Percentiles rank a stretch among this genome's conserved stretches.
These are phyloP conservation scores for Procavia capensis DNA, from an alignment of 2,113 vertebrate genomes.

Conservation along the genomic window DNA sequence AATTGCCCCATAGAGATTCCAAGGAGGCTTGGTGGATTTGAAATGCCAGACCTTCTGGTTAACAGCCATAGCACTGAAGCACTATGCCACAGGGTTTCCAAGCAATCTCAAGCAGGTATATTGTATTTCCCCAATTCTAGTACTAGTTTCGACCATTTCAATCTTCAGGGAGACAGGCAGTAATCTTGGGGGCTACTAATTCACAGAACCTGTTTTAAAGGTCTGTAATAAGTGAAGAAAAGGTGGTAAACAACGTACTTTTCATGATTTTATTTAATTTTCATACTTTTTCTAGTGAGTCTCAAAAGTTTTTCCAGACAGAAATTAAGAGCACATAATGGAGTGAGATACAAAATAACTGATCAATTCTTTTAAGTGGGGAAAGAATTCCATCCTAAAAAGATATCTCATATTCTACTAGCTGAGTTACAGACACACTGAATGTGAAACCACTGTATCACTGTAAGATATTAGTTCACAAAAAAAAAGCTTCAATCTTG, in stretches of 20 bases:
- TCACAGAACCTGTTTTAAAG: neutral
- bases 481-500: neutral
- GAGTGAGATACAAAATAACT: neutral
- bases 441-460: neutral
- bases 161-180: neutral
- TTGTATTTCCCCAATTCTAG: slow-evolving; percentile 7
- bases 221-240: neutral
- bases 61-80: too few relatives aligned
- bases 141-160: neutral
- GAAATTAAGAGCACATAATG: slow-evolving; percentile 14
- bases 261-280: slow-evolving; percentile 27
- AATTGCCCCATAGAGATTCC: too few relatives aligned
- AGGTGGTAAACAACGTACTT: neutral
- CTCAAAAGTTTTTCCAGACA: slow-evolving; percentile 16
- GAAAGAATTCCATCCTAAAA: neutral
- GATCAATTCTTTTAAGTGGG: neutral
- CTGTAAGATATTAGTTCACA: neutral
- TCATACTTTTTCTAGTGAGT: slow-evolving; percentile 26
- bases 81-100: too few relatives aligned
- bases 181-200: neutral
- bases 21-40: too few relatives aligned
- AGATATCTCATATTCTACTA: neutral
- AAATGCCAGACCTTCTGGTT: too few relatives aligned
- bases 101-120: neutral
- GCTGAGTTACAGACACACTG: neutral